Evolutionary conservation across 2,113 vertebrate species (phyloP).

Genomic region (Butorides virescens): DNA sequence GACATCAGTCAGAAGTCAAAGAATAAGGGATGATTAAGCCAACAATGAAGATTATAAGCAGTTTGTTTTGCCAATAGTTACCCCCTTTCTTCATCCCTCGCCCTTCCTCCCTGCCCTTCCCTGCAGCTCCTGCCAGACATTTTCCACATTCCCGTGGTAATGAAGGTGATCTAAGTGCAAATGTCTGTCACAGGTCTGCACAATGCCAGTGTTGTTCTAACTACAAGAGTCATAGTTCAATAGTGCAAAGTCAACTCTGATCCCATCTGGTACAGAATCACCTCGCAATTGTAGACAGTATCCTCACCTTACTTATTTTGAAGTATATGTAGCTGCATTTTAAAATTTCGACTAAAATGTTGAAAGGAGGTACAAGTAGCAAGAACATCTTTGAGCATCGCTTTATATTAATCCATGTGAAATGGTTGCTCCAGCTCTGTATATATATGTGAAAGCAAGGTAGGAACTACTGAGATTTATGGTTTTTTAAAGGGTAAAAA

Average conservation of each 20-base stretch:
- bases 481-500: background rate
- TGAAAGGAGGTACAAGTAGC: background rate
- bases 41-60: background rate
- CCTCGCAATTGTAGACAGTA: background rate
- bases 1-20: background rate
- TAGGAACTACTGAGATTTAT: background rate
- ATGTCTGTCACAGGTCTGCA: background rate
- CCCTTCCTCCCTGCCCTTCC: background rate
- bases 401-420: background rate
- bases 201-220: background rate
- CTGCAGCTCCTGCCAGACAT: background rate
- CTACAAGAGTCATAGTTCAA: background rate
- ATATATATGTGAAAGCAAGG: background rate
- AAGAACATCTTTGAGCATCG: background rate
- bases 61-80: background rate
- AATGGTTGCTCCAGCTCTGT: background rate
- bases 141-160: background rate
- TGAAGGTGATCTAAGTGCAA: background rate
- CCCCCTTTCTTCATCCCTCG: background rate
- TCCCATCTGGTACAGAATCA: background rate
- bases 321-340: background rate
- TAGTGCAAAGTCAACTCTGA: background rate
- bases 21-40: background rate
- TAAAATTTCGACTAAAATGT: background rate
- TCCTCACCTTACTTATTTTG: background rate